These are phyloP conservation scores for Podabrus alpinus DNA, from an alignment of 2,888 invertebrate species.

Conservation along the genomic window DNA sequence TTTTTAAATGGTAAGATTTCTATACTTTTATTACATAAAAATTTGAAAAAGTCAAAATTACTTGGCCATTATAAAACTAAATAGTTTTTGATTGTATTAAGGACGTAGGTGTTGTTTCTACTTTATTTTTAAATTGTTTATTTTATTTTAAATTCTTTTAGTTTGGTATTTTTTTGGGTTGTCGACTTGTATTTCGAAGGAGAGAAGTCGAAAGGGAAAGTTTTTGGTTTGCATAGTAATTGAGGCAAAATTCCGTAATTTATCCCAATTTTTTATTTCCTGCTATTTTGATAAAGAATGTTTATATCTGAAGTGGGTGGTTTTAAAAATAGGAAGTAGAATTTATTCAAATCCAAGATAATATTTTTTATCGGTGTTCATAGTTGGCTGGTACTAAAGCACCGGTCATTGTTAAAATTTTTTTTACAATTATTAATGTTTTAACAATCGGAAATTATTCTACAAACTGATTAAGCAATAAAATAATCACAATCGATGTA, in stretches of 20 bases:
- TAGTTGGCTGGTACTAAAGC: neutral
- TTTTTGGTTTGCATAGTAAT: neutral
- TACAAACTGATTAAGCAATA: neutral
- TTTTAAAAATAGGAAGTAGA: neutral
- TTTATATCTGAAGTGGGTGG: neutral
- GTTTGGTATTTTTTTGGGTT: neutral
- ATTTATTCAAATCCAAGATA: neutral
- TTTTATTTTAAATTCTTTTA: neutral
- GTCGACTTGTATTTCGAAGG: neutral
- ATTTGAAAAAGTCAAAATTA: neutral
- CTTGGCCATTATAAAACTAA: neutral
- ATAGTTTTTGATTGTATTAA: neutral
- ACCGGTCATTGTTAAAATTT: neutral
- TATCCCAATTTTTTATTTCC: neutral
- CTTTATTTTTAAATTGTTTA: neutral
- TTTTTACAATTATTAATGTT: neutral
- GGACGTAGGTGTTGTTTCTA: neutral
- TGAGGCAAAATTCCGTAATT: neutral
- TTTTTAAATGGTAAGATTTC: neutral
- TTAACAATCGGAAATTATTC: neutral
- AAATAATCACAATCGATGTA: no score
- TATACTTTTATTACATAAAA: neutral
- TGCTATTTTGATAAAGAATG: neutral
- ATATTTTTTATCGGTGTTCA: neutral
- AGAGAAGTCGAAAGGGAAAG: neutral